Evolutionary conservation across 2,888 invertebrate genomes (phyloP), one percentile per base, ranked within the genome.

Genomic region (Tanaodytes sp.): DNA sequence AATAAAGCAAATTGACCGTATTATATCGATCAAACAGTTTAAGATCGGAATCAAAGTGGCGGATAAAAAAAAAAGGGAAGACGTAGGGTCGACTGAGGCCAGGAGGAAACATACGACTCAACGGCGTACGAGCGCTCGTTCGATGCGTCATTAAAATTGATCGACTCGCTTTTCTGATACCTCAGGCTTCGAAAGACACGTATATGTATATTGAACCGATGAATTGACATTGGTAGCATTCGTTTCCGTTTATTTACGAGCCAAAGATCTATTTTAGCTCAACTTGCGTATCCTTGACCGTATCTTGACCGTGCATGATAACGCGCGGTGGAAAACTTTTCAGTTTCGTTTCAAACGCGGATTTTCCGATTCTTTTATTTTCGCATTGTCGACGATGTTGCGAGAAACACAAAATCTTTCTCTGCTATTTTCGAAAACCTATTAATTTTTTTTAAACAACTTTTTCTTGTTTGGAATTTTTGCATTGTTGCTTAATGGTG

Each of bases 171-270:
- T 58, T 62, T 62, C 42, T 48, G 48, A 61, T 55, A 49, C 59
- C 48, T 66, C 19, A 42, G 42, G 54, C 49, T 43, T 30, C 31
- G 55, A 63, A 63, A 58, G 66, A 63, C 66, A 66, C 49, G 59
- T 23, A 23, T 59, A 63, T 59, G 55, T 63, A 58, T 62, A 48
- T 52, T 46, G 57, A 64, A 62, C 49, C 71, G 65, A 66, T 70
- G 74, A 75, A 81, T 82, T 78, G 83, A 77, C 79, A 82, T 75
- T 79, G 79, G 79, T 79, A 79, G 79, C 78, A 70, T 73, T 70
- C 67, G 72, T 48, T 54, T 27, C 30, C 54, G 66, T 59, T 58
- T 83, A 83, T 83, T 83, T 83, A 83, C 77, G 80, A 77, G 76
- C 78, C 75, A 77, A 79, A 75, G 75, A 76, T 77, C 52, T 62